Evolutionary conservation across 2,113 vertebrate genomes (phyloP), one percentile per base, ranked within the genome.

Genomic region (Rattus norvegicus): DNA sequence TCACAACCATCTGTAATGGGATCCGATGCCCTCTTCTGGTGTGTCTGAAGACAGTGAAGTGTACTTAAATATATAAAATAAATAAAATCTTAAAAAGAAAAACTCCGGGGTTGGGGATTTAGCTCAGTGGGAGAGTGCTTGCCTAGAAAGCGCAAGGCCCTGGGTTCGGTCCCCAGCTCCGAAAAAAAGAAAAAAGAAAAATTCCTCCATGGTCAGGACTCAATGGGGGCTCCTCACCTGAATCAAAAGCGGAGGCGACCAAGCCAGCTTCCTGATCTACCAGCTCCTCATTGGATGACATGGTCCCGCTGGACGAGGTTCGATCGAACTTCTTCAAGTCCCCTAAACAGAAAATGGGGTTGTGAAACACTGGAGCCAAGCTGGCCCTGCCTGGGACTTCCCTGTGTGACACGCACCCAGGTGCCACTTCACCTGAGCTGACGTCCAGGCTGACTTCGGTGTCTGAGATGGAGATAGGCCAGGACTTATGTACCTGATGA

Each of bases 401-500:
- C 67, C 28, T 7, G 9, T 2, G 10, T 7, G 39, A 80, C 43
- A 79, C 3, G 19, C 13, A 49, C 4, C 0, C 7, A 2, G n/a
- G n/a, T 16, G n/a, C 65, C 63, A 65, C 2, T 19, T 94, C 97
- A 99, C 99, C 99, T 97, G 99, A 30, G 77, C 98, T 97, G 16
- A 99, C 98, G 39, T 99, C 99, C 86, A 99, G 95, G 36, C 97
- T 97, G 93, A 98, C 97, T 39, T 99, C 99, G 0, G 94, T 91
- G 12, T 99, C 99, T 0, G 98, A 97, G 0, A 99, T 77, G 0
- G 99, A 98, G 1, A 98, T 99, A 0, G 99, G 99, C 99, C 99
- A 99, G 0, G 99, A 99, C 95, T 99, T 99, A 97, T 99, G 99
- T 16, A 98, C 98, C 96, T 99, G 98, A 95, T 99, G 99, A 88